Base-by-base conservation (phyloP, 2,113 vertebrate genomes). In the Alethe castanea region DNA sequence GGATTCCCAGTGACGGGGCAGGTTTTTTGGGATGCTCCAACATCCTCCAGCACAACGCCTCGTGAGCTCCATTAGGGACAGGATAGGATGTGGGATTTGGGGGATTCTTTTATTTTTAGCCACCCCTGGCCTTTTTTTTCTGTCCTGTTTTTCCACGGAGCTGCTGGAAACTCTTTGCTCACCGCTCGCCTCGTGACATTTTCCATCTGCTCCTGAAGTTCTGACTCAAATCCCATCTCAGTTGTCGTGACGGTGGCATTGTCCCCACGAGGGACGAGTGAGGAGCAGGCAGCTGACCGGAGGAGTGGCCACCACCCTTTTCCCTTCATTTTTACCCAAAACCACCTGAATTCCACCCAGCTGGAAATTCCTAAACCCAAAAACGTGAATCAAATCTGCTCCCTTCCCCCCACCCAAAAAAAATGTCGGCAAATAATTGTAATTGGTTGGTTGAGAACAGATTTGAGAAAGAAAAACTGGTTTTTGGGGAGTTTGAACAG, bases 31-130 rank as follows among this genome's bases (percentile, higher is more conserved):
- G 87, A 54, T 8, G 14, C 33, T 47, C 62, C 52, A 17, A 26
- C 65, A 47, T 22, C 83, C 83, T 95, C 71, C 62, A 19, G 53
- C 82, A 82, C 91, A 42, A 16, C 65, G 5, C 81, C 61, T 91
- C 86, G 29, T 17, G 12, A 1, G 4, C 7, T 12, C 67, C 77
- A 62, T 91, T 86, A 86, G 50, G 33, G 45, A 2, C 88, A 48
- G 76, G 83, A 88, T 86, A 80, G 67, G 77, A 78, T 78, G 86
- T 81, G 91, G 89, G 45, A 80, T 77, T 14, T 9, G 36, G 60
- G 83, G 33, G 50, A 95, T 93, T 92, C 60, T 45, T 94, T 61
- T 29, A 53, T 45, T 95, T 92, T 94, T 81, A 94, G 73, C 77
- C 23, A 9, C 1, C 0, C 20, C 56, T 89, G 81, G 64, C 81